Base-by-base conservation (phyloP, 2,797 vertebrate genomes). In the Neosilurus hyrtlii region DNA sequence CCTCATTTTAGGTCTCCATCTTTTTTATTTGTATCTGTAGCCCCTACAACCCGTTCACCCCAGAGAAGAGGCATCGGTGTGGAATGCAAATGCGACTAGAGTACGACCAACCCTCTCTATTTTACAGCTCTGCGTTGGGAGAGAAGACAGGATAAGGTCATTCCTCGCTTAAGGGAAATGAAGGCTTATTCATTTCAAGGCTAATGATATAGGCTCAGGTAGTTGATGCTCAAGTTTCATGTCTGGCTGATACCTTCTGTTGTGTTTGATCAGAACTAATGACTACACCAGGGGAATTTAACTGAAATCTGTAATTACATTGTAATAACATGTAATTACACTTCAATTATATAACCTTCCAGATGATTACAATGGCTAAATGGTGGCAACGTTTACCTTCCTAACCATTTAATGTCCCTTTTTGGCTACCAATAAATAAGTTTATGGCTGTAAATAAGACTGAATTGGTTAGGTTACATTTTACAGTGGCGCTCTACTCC, bases 91-190 rank as follows among this genome's bases (percentile, higher is more conserved):
- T 20, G 67, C 26, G 65, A 80, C 54, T 59, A n/a, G 49, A 65
- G 81, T 70, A 63, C 9, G 10, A 57, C 14, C 54, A 4, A 70
- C 72, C 70, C 66, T 68, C 67, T 61, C 82, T 83, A 82, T 86
- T 87, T 87, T 82, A 83, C 54, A 76, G 83, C 67, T 35, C 70
- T 72, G 3, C 56, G 63, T 43, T 49, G 82, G 71, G 79, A 84
- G 70, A 77, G 63, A 73, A 80, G 68, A 30, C 72, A 83, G 76
- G 72, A 86, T 81, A 84, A 88, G 86, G 83, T 85, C 59, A 62
- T 71, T 49, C 59, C 62, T 81, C 76, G 84, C 86, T 86, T 85
- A 73, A 83, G 82, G 87, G 85, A 85, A 83, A 82, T 80, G 43
- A 74, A 85, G 82, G 66, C 82, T 81, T 85, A 65, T 82, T 85